Base-by-base conservation (phyloP, 2,797 vertebrate genomes). In the Pelodytes ibericus region DNA sequence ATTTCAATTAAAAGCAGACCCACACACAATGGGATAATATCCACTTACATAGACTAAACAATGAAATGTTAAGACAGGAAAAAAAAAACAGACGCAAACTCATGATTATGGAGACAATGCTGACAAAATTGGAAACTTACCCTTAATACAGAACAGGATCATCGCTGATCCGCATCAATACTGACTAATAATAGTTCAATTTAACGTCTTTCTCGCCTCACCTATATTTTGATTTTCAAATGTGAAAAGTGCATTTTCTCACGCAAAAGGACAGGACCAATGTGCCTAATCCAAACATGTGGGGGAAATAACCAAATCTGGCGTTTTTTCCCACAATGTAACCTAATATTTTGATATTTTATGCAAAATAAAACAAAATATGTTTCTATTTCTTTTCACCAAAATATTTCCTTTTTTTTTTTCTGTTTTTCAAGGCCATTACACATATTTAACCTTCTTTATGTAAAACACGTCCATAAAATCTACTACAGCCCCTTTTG, bases 271-370 rank as follows among this genome's bases (percentile, higher is more conserved):
- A 53, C 1, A 53, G 24, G 16, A 20, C 20, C 3, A 22, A 20
- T 3, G 49, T 20, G 26, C 26, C 27, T 58, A 58, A 29, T 26
- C 56, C 24, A 27, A 58, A 15, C 7, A 58, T 29, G 15, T 16
- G 13, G 15, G 26, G 11, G 13, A 58, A 20, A 60, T 27, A 30
- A 60, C 25, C 30, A 60, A 60, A 60, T 30, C 16, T 60, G 27
- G 58, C 27, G 30, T 60, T 60, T 16, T 31, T 31, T n/a, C 31
- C 29, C 15, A 31, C 6, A 60, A 4, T 6, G 7, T 1, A 26
- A 60, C 6, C 27, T 30, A 30, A n/a, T 60, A 30, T 31, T 30
- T 60, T 60, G 26, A 60, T 29, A 60, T 60, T 30, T 60, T 60
- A 60, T 5, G 1, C n/a, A 31, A 60, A 16, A 60, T 60, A 31